Evolutionary conservation across 1,140 invertebrate species (phyloP), one percentile per base, ranked within the genome.

Genomic region (Rhopalosiphum padi): DNA sequence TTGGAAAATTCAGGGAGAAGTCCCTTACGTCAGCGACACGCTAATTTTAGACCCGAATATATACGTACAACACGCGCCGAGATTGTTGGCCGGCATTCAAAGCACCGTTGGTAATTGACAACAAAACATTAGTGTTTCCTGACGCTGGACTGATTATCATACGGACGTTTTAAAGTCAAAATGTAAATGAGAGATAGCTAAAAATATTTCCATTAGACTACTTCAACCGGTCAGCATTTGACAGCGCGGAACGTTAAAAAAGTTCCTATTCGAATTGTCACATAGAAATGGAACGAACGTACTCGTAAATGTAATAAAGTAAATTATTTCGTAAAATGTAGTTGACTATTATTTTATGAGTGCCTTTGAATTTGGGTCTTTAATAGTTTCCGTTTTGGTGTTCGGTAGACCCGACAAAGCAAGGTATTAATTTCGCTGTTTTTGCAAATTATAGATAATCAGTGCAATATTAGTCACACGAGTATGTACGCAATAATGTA

Each of bases 51-150:
- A 68, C 53, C 25, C 37, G 25, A 51, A 48, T 51, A 88, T 51
- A 88, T 35, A 51, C 30, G 48, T 7, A 88, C 3, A 37, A n/a
- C 18, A 90, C 89, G 25, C 88, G 25, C 88, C 18, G 88, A 90
- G 23, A 18, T 41, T 41, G 88, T 60, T 90, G 88, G 88, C 88
- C 6, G 25, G 37, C 1, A 9, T 90, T 90, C 88, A 90, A 90
- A 90, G 37, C 51, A 43, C 37, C 37, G 35, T 7, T 41, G 51
- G 51, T 90, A 90, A 90, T 89, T 53, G 87, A 89, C 87, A 89
- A 89, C 46, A 37, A 89, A 53, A 89, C n/a, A 53, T 89, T 89
- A 89, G 46, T 35, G n/a, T 89, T 46, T 53, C 87, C 46, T 85
- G 83, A 85, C 83, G 30, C 43, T 5, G 18, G n/a, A 89, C 87